phyloP scores from a whole-genome alignment of 2,113 vertebrate genomes.

The Regulus satrapa region DNA sequence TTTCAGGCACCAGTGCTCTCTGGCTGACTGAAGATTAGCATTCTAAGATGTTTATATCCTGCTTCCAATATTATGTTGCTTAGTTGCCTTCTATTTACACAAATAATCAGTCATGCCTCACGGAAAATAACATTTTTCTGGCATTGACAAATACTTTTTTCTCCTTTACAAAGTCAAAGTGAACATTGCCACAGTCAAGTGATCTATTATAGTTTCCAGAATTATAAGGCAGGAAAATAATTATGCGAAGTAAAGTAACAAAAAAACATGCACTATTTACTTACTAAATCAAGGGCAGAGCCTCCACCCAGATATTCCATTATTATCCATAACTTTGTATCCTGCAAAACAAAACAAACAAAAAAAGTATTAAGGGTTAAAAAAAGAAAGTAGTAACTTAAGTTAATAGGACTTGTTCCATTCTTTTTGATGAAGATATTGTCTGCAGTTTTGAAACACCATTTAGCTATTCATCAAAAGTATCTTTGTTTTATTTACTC shows the following conservation, averaged over 20 bases:
- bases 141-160: background rate
- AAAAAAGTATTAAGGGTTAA: background rate
- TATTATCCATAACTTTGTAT: constrained; percentile 97
- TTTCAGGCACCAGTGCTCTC: background rate
- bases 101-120: background rate
- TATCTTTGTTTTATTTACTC: background rate
- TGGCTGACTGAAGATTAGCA: background rate
- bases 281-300: constrained; percentile 93
- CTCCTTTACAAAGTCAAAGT: background rate
- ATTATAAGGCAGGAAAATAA: background rate
- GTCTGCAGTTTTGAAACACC: background rate
- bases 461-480: background rate
- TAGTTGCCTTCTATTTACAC: constrained; percentile 5
- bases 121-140: constrained; percentile 2
- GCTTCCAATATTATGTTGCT: constrained; percentile 5
- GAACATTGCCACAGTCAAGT: background rate
- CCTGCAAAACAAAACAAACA: constrained; percentile 72
- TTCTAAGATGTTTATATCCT: background rate
- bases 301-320: constrained; percentile 97
- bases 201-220: background rate
- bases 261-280: background rate
- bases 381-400: background rate
- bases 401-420: background rate
- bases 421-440: background rate
- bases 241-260: background rate